phyloP scores from a whole-genome alignment of 2,797 vertebrate species.

The Clamator glandarius region DNA sequence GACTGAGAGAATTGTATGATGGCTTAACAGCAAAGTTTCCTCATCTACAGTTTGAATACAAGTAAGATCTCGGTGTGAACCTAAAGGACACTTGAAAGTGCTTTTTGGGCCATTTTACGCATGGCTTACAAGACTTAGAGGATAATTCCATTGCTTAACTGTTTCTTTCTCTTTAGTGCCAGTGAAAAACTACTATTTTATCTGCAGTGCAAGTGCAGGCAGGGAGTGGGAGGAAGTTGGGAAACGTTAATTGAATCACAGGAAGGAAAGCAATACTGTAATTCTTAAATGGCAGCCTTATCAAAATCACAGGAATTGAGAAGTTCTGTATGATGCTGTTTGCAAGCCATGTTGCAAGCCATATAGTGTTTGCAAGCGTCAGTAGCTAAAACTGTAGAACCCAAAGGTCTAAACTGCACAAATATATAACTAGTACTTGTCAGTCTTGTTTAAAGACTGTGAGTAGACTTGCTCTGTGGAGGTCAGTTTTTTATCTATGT shows the following conservation, averaged over 20 bases:
- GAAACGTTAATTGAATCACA: not conserved
- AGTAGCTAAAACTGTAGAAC: not conserved
- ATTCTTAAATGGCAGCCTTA: not conserved
- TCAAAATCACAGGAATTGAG: not conserved
- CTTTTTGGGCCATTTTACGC: not conserved
- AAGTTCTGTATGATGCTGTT: not conserved
- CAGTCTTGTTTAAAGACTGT: not conserved
- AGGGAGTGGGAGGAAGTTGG: not conserved
- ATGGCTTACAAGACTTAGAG: not conserved
- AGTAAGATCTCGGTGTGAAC: conserved; percentile 74
- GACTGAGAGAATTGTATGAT: conserved; percentile 86
- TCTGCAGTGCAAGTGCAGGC: not conserved
- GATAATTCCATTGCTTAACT: not conserved
- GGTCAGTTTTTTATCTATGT: not conserved
- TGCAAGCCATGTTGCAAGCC: not conserved
- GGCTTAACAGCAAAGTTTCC: conserved; percentile 86
- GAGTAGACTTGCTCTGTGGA: not conserved
- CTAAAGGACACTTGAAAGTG: not conserved
- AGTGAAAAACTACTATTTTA: not conserved
- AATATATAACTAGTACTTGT: not conserved
- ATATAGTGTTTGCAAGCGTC: not conserved
- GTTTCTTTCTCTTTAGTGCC: not conserved
- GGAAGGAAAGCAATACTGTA: not conserved
- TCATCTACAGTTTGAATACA: conserved; percentile 91
- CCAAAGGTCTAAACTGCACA: not conserved